These are phyloP conservation scores for Armadillidium nasatum DNA, from an alignment of 1,140 invertebrate genomes.

Conservation along the genomic window DNA sequence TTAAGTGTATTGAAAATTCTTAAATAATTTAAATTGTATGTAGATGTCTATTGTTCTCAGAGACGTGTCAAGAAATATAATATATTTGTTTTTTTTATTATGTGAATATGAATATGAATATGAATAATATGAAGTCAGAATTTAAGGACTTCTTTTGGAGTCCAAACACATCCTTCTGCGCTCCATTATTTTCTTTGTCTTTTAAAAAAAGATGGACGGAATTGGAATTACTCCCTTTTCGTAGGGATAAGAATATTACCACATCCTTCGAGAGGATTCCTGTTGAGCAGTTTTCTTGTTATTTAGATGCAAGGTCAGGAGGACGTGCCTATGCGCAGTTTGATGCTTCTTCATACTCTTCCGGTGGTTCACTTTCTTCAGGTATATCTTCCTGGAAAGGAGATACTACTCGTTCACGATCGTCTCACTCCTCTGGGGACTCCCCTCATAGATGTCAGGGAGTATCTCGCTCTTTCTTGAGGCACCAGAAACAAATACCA, in stretches of 20 bases:
- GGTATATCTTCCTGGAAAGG: constrained; percentile 36
- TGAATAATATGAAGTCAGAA: neutral
- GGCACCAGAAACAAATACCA: no score
- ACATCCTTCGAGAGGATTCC: constrained; percentile 30
- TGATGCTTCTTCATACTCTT: constrained; percentile 41
- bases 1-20: no score
- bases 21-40: no score
- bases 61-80: no score
- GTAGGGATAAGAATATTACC: neutral
- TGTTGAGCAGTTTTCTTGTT: constrained; percentile 39
- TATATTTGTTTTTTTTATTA: no score
- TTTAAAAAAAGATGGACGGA: constrained; percentile 39
- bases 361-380: constrained; percentile 38
- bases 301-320: constrained; percentile 39
- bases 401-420: constrained; percentile 30
- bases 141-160: constrained; percentile 31
- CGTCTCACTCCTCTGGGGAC: constrained; percentile 38
- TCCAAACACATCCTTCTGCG: constrained; percentile 31
- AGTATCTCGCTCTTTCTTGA: no score
- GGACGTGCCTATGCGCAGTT: constrained; percentile 28
- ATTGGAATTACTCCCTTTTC: constrained; percentile 23
- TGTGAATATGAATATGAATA: no score
- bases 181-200: constrained; percentile 34
- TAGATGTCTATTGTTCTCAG: no score
- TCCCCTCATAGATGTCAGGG: constrained; percentile 12